A percentile compares a stretch with the other conserved stretches of the same genome.
These are phyloP conservation scores for Drosophila setifemur DNA, from an alignment of 1,140 invertebrate species.

Conservation along the genomic window DNA sequence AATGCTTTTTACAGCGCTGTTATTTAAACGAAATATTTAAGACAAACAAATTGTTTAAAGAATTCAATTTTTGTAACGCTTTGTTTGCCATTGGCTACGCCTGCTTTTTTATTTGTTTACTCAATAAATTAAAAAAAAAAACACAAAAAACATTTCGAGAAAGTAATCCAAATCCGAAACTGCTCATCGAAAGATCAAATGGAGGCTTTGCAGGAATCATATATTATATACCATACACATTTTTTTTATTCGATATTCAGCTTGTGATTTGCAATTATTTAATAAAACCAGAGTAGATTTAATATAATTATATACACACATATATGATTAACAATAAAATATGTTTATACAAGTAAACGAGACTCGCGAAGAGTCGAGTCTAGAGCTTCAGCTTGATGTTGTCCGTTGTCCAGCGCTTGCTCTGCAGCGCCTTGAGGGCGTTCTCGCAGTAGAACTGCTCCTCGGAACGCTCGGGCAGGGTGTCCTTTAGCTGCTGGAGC, in stretches of 20 bases:
- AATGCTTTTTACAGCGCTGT: conserved; percentile 75
- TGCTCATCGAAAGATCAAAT: conserved; percentile 26
- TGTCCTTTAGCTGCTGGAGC: conserved; percentile 63
- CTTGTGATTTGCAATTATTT: conserved; percentile 79
- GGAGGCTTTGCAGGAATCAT: conserved; percentile 19
- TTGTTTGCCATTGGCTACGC: conserved; percentile 67
- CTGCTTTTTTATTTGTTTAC: conserved; percentile 66
- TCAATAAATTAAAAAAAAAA: conserved; percentile 52
- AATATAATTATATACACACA: conserved; percentile 53
- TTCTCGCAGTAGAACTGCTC: conserved; percentile 81
- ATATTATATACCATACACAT: not conserved
- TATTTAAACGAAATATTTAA: conserved; percentile 69
- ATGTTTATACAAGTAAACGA: conserved; percentile 56
- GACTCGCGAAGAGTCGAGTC: not conserved
- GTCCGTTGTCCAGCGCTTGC: conserved; percentile 80
- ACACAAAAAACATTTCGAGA: not conserved
- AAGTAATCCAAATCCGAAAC: conserved; percentile 12
- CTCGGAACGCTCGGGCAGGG: conserved; percentile 66
- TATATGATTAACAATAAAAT: conserved; percentile 63
- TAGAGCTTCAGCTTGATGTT: conserved; percentile 75
- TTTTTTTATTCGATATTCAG: conserved; percentile 67
- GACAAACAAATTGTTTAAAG: conserved; percentile 70
- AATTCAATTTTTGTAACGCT: conserved; percentile 67
- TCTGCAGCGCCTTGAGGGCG: conserved; percentile 68
- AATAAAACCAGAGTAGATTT: conserved; percentile 53